These are phyloP conservation scores for Amaurobius ferox DNA, from an alignment of 2,888 invertebrate species.

Conservation along the genomic window DNA sequence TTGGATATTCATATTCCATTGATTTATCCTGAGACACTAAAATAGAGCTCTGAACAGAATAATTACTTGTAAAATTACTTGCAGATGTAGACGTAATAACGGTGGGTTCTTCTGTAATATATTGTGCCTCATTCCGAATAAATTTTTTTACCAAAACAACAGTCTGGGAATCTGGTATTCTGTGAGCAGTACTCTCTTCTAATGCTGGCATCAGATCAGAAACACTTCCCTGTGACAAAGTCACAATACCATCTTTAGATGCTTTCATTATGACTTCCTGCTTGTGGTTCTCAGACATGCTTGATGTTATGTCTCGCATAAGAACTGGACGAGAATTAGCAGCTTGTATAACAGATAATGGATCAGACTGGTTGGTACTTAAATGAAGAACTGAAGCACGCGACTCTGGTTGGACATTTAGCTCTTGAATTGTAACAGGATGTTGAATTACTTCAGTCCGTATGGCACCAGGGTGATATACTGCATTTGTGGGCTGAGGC, in stretches of 20 bases:
- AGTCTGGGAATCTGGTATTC: constrained; percentile 43
- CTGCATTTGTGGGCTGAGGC: constrained; percentile 16
- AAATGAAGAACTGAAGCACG: constrained; percentile 70
- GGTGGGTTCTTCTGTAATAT: constrained; percentile 32
- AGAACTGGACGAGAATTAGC: constrained; percentile 28
- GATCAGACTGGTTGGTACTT: constrained; percentile 61
- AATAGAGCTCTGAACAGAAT: constrained; percentile 30
- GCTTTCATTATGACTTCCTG: constrained; percentile 69
- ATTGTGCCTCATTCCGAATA: constrained; percentile 31
- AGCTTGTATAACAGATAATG: constrained; percentile 65
- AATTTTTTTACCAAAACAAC: constrained; percentile 42
- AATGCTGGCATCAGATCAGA: constrained; percentile 4
- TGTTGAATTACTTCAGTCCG: constrained; percentile 68
- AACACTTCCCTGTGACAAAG: constrained; percentile 29
- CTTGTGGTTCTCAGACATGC: constrained; percentile 46
- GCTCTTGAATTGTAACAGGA: constrained; percentile 52
- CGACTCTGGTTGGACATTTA: constrained; percentile 49
- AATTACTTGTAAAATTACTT: constrained; percentile 31
- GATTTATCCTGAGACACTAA: constrained; percentile 6
- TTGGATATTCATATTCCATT: constrained; percentile 38
- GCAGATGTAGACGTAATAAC: constrained; percentile 33
- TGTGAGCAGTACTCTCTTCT: constrained; percentile 20
- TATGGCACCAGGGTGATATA: constrained; percentile 68
- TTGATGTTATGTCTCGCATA: constrained; percentile 30
- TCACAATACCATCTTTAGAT: constrained; percentile 60